Evolutionary conservation across 2,113 vertebrate genomes (phyloP).

Genomic region (Scomber scombrus): DNA sequence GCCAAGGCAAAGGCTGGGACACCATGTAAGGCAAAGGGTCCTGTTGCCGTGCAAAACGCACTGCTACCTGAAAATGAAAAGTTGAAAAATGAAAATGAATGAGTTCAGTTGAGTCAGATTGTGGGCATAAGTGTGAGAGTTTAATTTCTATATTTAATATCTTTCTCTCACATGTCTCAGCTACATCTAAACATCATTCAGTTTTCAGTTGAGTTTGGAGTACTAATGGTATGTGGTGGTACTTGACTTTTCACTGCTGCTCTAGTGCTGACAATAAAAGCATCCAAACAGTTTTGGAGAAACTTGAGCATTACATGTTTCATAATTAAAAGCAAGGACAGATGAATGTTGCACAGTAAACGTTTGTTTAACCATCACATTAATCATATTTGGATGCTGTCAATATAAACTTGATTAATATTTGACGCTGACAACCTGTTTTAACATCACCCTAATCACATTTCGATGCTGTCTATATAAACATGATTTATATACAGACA

Average conservation of each 20-base stretch:
- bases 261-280: neutral
- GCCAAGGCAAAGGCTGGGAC: conserved; percentile 91
- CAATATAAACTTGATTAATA: neutral
- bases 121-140: neutral
- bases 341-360: neutral
- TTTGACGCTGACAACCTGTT: neutral
- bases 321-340: neutral
- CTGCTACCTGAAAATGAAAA: conserved; percentile 79
- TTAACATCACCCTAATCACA: neutral
- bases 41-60: conserved; percentile 72
- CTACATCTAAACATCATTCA: no score
- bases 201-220: no score
- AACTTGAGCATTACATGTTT: neutral
- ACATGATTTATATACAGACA: neutral
- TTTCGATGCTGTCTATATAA: neutral
- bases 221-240: neutral
- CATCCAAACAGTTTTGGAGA: neutral
- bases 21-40: conserved; percentile 88
- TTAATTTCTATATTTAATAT: no score
- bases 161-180: no score
- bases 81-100: neutral
- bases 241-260: neutral
- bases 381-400: neutral
- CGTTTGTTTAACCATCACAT: neutral
- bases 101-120: neutral